These are phyloP conservation scores for Eupithecia tripunctaria DNA, from an alignment of 2,888 invertebrate genomes.

Conservation along the genomic window DNA sequence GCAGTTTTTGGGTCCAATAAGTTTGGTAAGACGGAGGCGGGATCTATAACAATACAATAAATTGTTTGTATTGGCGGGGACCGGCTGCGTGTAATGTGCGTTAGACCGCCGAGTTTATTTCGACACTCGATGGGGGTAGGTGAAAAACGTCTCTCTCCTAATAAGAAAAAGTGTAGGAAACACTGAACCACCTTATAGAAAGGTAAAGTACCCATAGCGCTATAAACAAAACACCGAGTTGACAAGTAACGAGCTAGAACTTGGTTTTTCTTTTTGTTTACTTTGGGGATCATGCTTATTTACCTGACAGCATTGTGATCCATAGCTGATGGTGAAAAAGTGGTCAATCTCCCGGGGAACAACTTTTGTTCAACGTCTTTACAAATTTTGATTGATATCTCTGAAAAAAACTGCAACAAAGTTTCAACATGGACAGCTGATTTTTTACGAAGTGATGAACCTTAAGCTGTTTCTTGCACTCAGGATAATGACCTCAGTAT, in stretches of 20 bases:
- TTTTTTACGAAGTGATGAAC: too few species aligned
- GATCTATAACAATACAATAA: conserved; percentile 78
- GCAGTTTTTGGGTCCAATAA: conserved; percentile 61
- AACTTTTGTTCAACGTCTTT: too few species aligned
- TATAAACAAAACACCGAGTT: conserved; percentile 8
- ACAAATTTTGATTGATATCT: too few species aligned
- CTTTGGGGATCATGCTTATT: too few species aligned
- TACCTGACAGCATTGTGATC: too few species aligned
- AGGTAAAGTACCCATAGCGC: conserved; percentile 4
- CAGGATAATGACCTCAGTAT: too few species aligned
- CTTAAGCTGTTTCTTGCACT: too few species aligned
- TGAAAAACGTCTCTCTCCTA: conserved; percentile 62
- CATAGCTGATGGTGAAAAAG: too few species aligned
- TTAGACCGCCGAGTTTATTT: conserved; percentile 69
- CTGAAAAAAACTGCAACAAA: too few species aligned
- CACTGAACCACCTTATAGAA: conserved; percentile 3
- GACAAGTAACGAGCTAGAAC: not conserved
- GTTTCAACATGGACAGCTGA: too few species aligned
- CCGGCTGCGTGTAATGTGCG: conserved; percentile 74
- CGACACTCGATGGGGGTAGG: conserved; percentile 61
- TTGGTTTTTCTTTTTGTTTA: not conserved
- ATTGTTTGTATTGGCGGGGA: conserved; percentile 70
- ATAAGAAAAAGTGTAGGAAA: conserved; percentile 23
- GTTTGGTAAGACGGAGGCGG: conserved; percentile 60
- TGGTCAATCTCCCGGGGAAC: too few species aligned